These are phyloP conservation scores for Brachionus sp. DNA, from an alignment of 1,140 invertebrate species.

Conservation along the genomic window DNA sequence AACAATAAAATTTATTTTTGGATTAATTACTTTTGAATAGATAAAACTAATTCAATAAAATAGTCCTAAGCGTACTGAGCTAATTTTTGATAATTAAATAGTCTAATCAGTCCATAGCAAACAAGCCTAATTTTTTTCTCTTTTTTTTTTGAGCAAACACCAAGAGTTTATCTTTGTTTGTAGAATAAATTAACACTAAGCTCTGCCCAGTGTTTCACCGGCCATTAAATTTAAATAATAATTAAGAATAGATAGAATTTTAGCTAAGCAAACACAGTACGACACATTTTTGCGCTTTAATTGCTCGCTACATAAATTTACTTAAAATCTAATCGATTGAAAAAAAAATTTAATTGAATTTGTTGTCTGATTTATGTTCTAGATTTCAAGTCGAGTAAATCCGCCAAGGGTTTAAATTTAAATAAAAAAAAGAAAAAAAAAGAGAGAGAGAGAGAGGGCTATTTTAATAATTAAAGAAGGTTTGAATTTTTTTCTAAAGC, in stretches of 20 bases:
- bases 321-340: background rate
- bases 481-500: background rate
- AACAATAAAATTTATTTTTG: background rate
- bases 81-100: constrained; percentile 19
- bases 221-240: constrained; percentile 2
- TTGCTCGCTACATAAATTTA: constrained; percentile 16
- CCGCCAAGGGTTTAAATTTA: background rate
- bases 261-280: constrained; percentile 13
- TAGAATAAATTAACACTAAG: constrained; percentile 29
- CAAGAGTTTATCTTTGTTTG: background rate
- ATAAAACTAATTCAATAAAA: background rate
- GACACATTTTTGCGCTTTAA: constrained; percentile 34
- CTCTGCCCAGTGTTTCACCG: background rate
- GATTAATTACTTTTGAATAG: background rate
- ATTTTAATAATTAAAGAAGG: background rate
- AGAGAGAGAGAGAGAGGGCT: too few relatives aligned
- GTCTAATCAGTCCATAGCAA: background rate
- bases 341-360: background rate
- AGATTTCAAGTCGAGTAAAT: constrained; percentile 10
- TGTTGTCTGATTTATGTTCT: constrained; percentile 23
- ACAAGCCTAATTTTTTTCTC: background rate
- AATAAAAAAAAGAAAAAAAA: background rate
- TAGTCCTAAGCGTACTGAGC: background rate
- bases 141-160: background rate
- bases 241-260: constrained; percentile 13